A percentile compares a stretch with the other conserved stretches of the same genome.
phyloP scores from a whole-genome alignment of 2,888 invertebrate species.

The Stenurella melanura region DNA sequence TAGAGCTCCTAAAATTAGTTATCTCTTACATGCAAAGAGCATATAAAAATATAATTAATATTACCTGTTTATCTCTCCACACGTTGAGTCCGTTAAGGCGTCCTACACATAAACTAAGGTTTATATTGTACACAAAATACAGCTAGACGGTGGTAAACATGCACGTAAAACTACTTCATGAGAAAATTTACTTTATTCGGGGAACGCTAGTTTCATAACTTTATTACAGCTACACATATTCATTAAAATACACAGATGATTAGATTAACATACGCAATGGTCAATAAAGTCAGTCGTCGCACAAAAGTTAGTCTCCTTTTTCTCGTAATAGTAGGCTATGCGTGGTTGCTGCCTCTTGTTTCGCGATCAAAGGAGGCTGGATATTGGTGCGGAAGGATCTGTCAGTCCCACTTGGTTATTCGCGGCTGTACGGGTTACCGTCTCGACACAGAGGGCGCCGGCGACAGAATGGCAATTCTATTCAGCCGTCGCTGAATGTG shows the following conservation, averaged over 20 bases:
- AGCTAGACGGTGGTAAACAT: not conserved
- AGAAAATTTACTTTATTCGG: not conserved
- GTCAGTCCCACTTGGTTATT: not conserved
- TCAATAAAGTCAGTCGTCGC: not conserved
- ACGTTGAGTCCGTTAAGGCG: not conserved
- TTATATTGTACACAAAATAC: constrained; percentile 1
- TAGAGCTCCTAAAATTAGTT: not conserved
- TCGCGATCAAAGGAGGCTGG: constrained; percentile 9
- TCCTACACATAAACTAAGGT: not conserved
- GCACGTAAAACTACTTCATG: not conserved
- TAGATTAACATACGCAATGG: not conserved
- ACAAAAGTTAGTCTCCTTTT: not conserved
- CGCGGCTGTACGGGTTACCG: not conserved
- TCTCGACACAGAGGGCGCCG: constrained; percentile 16
- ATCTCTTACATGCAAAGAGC: not conserved
- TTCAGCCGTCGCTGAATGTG: constrained; percentile 8
- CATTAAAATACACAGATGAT: not conserved
- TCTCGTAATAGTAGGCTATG: not conserved
- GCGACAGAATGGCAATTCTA: constrained; percentile 5
- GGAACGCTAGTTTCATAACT: not conserved
- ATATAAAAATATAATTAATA: not conserved
- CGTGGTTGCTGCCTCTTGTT: not conserved
- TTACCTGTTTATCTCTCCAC: not conserved
- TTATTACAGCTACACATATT: not conserved
- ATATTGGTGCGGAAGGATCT: constrained; percentile 7